These are phyloP conservation scores for Drosophila sturtevanti DNA, from an alignment of 1,140 invertebrate genomes.

Conservation along the genomic window DNA sequence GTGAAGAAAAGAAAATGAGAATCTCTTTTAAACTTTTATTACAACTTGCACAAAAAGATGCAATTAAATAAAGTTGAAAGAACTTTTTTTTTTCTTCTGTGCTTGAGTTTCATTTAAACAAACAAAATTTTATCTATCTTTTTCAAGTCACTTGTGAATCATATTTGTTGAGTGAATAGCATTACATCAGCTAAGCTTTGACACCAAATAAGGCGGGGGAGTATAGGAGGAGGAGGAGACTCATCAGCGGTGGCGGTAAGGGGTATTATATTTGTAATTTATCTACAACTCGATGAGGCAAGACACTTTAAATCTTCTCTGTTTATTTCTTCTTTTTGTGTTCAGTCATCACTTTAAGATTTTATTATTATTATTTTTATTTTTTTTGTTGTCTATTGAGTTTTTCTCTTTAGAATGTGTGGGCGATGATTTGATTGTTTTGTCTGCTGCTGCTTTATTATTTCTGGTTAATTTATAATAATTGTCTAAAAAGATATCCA, in stretches of 20 bases:
- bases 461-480: not conserved
- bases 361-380: no score
- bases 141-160: not conserved
- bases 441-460: slow-evolving; percentile 2
- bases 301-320: slow-evolving; percentile 34
- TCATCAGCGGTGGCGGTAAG: not conserved
- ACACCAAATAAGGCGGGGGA: not conserved
- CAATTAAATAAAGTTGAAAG: not conserved
- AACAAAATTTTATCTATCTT: not conserved
- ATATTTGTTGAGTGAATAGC: not conserved
- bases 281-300: slow-evolving; percentile 46
- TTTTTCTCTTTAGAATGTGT: not conserved
- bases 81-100: not conserved
- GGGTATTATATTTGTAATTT: slow-evolving; percentile 38
- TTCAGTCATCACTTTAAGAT: slow-evolving; percentile 46
- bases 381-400: slow-evolving; percentile 18
- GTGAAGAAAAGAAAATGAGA: no score
- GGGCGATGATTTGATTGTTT: slow-evolving; percentile 37
- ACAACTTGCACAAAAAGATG: not conserved
- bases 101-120: not conserved
- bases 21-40: not conserved
- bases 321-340: slow-evolving; percentile 9
- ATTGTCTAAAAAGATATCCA: not conserved
- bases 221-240: not conserved
- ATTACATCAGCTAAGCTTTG: not conserved